Evolutionary conservation across 2,888 invertebrate genomes (phyloP).

Genomic region (Adelphocoris suturalis): DNA sequence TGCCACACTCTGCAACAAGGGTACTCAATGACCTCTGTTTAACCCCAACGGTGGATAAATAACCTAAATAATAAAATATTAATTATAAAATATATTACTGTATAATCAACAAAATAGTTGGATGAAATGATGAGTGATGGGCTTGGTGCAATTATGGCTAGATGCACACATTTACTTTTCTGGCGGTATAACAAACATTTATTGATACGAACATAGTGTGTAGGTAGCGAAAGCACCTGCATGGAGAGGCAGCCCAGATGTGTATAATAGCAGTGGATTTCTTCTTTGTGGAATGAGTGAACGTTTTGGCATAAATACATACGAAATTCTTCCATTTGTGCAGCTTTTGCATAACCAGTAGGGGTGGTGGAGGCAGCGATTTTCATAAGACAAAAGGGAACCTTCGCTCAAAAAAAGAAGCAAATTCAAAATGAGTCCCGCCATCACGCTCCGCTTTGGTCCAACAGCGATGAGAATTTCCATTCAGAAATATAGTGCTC

Average conservation of each 20-base stretch:
- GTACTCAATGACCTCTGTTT: no score
- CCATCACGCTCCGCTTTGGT: background rate
- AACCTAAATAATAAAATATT: no score
- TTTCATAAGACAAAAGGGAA: background rate
- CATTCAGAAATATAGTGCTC: background rate
- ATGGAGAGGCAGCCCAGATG: background rate
- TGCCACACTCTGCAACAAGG: no score
- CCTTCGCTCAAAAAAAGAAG: background rate
- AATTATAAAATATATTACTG: no score
- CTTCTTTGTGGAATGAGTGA: constrained; percentile 15
- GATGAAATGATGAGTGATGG: no score
- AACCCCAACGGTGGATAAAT: no score
- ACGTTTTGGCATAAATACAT: constrained; percentile 35
- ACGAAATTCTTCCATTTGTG: background rate
- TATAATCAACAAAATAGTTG: no score
- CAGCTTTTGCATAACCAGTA: background rate
- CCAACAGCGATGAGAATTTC: background rate
- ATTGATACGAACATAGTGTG: no score
- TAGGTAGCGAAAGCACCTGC: no score
- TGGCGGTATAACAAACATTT: no score
- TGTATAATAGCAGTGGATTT: background rate
- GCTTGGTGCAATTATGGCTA: no score
- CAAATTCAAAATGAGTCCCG: background rate
- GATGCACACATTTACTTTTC: no score
- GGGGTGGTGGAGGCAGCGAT: background rate